Evolutionary conservation across 37 sponge, comb jelly and placozoan species (phyloP).

Genomic region (Bolinopsis microptera): DNA sequence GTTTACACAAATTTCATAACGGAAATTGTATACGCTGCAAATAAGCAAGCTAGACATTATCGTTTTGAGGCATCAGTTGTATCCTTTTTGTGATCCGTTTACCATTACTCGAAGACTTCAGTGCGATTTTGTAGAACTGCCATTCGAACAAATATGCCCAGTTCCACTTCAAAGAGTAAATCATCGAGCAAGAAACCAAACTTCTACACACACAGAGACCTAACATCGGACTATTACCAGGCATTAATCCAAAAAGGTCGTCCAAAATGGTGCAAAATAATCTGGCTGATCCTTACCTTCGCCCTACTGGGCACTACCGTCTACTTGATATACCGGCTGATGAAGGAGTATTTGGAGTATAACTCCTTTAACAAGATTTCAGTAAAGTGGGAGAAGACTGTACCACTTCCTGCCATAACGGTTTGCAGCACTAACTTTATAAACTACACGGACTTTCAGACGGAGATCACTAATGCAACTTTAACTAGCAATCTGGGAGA

Average conservation of each 20-base stretch:
- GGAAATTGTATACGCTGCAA: too few species aligned
- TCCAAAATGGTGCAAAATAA: slow-evolving; percentile 14
- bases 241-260: not conserved
- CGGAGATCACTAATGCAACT: not conserved
- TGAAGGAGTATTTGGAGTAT: slow-evolving; percentile 22
- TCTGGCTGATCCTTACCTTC: not conserved
- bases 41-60: too few species aligned
- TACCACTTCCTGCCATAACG: slow-evolving; percentile 40
- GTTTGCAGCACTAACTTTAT: slow-evolving; percentile 11
- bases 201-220: slow-evolving; percentile 14
- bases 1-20: too few species aligned
- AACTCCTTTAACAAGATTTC: slow-evolving; percentile 9
- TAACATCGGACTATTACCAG: slow-evolving; percentile 25
- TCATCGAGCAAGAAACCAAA: not conserved
- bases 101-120: too few species aligned
- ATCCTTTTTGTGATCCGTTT: too few species aligned
- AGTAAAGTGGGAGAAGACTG: not conserved
- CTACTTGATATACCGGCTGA: not conserved
- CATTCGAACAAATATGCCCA: not conserved
- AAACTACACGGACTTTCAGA: not conserved
- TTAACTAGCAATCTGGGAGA: not conserved
- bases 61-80: too few species aligned
- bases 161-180: not conserved
- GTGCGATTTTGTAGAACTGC: too few species aligned
- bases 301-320: not conserved